Conservation (phyloP, 2,113 vertebrate species). For the Cinclus mexicanus region DNA sequence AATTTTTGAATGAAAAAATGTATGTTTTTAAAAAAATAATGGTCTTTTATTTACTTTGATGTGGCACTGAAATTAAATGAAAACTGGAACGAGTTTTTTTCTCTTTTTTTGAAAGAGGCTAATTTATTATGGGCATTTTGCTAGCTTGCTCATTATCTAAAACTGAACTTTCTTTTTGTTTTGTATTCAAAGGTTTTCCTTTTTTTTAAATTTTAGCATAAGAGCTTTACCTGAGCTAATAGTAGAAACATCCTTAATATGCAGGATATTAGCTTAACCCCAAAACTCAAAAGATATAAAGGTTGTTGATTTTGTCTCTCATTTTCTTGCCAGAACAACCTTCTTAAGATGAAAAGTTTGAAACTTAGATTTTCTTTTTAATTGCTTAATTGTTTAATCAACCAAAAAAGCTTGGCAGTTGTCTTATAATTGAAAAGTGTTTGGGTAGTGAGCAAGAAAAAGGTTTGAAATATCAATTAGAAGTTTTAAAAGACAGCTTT, state of each 20-base stretch:
- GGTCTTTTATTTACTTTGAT: neutral
- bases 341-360: neutral
- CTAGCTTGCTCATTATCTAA: neutral
- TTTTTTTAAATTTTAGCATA: neutral
- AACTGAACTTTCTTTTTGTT: neutral
- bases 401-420: neutral
- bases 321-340: neutral
- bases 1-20: neutral
- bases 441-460: neutral
- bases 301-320: neutral
- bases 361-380: neutral
- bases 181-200: neutral
- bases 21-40: neutral
- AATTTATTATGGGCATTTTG: neutral
- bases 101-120: neutral
- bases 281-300: neutral
- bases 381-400: neutral
- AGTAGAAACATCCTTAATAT: neutral
- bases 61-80: neutral
- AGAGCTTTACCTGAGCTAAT: neutral
- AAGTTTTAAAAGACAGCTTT: neutral
- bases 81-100: neutral
- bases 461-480: neutral
- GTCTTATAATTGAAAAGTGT: neutral
- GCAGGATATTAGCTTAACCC: neutral